Evolutionary conservation across 2,888 invertebrate genomes (phyloP).

Genomic region (Oscheius sp.): DNA sequence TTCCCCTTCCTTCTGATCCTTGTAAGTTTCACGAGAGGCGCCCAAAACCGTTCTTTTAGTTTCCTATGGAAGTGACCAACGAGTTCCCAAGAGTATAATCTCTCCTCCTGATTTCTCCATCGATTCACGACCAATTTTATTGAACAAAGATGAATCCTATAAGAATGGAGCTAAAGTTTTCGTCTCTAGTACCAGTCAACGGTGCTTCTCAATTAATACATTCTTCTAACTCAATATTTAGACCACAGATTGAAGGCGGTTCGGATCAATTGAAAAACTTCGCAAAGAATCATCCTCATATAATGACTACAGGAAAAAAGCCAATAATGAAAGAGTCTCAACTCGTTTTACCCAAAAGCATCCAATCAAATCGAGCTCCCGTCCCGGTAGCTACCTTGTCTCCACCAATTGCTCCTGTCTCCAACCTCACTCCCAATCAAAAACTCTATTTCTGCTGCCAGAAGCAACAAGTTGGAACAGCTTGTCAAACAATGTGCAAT

Average conservation of each 20-base stretch:
- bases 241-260: neutral
- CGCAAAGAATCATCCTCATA: slow-evolving; percentile 19
- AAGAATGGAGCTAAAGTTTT: neutral
- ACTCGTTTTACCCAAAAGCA: slow-evolving; percentile 13
- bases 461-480: slow-evolving; percentile 53
- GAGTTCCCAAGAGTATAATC: neutral
- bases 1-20: slow-evolving; percentile 7
- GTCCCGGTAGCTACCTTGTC: neutral
- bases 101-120: slow-evolving; percentile 16
- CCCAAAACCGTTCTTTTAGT: too few relatives aligned
- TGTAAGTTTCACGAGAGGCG: too few relatives aligned
- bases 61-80: neutral
- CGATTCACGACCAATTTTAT: neutral
- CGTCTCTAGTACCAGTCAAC: neutral
- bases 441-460: slow-evolving; percentile 65
- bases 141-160: slow-evolving; percentile 1
- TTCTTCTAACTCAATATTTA: neutral
- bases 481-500: slow-evolving; percentile 64
- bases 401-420: neutral
- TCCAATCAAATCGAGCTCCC: neutral
- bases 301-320: slow-evolving; percentile 1
- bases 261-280: slow-evolving; percentile 16
- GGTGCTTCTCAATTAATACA: neutral
- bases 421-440: slow-evolving; percentile 58
- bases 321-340: slow-evolving; percentile 24